Percentiles rank a stretch among this genome's conserved stretches.
phyloP scores from a whole-genome alignment of 1,140 invertebrate genomes.

The Globodera rostochiensis region DNA sequence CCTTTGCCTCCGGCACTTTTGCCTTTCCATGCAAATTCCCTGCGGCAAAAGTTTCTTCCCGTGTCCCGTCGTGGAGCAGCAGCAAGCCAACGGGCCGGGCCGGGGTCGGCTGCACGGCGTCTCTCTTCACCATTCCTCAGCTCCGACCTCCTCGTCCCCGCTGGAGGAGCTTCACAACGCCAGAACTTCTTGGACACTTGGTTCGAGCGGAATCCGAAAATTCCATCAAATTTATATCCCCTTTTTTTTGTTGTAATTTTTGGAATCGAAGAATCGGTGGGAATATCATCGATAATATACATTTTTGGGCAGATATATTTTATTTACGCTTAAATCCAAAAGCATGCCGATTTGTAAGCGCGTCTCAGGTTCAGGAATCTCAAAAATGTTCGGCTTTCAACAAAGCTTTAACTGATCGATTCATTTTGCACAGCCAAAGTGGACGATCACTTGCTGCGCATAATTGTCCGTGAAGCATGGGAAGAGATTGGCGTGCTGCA shows the following conservation, averaged over 20 bases:
- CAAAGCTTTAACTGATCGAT: too few relatives aligned
- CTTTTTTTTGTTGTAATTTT: too few relatives aligned
- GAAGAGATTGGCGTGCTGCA: constrained; percentile 35
- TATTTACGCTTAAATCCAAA: too few relatives aligned
- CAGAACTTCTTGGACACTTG: not conserved
- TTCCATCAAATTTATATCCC: too few relatives aligned
- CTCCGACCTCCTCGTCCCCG: not conserved
- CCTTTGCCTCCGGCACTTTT: constrained; percentile 6
- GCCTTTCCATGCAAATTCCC: constrained; percentile 34
- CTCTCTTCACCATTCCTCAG: not conserved
- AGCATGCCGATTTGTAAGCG: too few relatives aligned
- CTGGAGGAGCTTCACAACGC: not conserved
- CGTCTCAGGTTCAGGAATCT: too few relatives aligned
- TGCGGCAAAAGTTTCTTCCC: constrained; percentile 46
- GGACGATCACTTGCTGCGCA: constrained; percentile 19
- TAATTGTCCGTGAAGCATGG: constrained; percentile 32
- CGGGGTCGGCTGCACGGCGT: constrained; percentile 7
- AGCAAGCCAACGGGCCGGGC: not conserved
- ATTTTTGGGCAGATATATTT: too few relatives aligned
- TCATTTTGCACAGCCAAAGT: constrained; percentile 20
- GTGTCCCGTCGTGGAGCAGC: constrained; percentile 1
- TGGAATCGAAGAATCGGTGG: too few relatives aligned
- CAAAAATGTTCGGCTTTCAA: too few relatives aligned
- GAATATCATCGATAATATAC: too few relatives aligned
- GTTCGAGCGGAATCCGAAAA: not conserved